These are phyloP conservation scores for Mamestra configurata DNA, from an alignment of 1,140 invertebrate genomes.

Conservation along the genomic window DNA sequence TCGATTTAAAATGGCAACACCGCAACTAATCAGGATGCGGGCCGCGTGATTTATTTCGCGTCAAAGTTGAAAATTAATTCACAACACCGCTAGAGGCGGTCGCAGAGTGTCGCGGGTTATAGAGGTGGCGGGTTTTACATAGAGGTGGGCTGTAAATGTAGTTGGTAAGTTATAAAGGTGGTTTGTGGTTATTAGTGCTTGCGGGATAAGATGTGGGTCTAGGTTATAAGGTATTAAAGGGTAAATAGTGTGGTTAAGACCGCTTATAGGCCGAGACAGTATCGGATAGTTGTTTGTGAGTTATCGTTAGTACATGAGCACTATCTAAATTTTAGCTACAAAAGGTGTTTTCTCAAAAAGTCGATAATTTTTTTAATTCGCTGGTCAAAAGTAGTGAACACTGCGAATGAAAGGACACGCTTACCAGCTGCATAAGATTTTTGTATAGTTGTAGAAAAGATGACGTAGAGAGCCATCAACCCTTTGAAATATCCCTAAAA, in stretches of 20 bases:
- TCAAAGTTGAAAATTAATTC: slow-evolving; percentile 82
- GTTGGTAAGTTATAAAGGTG: background rate
- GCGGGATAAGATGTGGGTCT: background rate
- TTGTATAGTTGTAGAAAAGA: too few relatives aligned
- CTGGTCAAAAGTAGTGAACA: too few relatives aligned
- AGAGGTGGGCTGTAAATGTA: too few relatives aligned
- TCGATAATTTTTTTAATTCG: too few relatives aligned
- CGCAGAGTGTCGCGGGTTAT: slow-evolving; percentile 29
- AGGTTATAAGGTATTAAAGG: slow-evolving; percentile 8
- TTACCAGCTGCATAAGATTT: too few relatives aligned
- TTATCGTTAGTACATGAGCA: too few relatives aligned
- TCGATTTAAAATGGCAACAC: slow-evolving; percentile 66
- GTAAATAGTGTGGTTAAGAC: background rate
- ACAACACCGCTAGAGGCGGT: slow-evolving; percentile 61
- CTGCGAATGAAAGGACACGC: too few relatives aligned
- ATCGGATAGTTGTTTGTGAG: background rate
- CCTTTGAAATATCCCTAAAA: too few relatives aligned
- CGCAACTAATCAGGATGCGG: slow-evolving; percentile 73
- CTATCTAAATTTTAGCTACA: too few relatives aligned
- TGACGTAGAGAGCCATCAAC: too few relatives aligned
- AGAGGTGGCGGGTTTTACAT: background rate
- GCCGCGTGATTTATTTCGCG: slow-evolving; percentile 75
- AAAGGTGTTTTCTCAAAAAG: too few relatives aligned
- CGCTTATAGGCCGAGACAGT: background rate
- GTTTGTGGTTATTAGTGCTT: slow-evolving; percentile 21